Base-by-base conservation (phyloP, 2,113 vertebrate species). In the Oophaga pumilio region DNA sequence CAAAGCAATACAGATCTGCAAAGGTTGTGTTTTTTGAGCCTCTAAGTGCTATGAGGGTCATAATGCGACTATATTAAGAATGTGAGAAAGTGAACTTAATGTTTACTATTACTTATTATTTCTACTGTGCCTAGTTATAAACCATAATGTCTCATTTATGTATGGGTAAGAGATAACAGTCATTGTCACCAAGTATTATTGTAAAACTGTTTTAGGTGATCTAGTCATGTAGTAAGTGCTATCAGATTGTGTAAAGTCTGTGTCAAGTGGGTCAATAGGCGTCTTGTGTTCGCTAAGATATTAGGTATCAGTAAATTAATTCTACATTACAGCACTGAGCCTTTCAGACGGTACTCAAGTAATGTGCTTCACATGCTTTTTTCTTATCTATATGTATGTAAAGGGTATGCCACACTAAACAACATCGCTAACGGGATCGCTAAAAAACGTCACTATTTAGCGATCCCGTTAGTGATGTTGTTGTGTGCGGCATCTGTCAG, bases 311-410 rank as follows among this genome's bases (percentile, higher is more conserved):
- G 4, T 84, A 84, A 73, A 84, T 84, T 24, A 84, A 84, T 59
- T 74, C 17, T 26, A 57, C 68, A 74, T 84, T 84, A 84, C 15
- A 53, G n/a, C 43, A 18, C 62, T 6, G 66, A 26, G 80, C 10
- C 81, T 49, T 64, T 20, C 79, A 64, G 57, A 49, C 59, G 62
- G 17, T 43, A 49, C 49, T 49, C 28, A n/a, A 53, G 50, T 26
- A 83, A 83, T 69, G n/a, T 84, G 82, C 68, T 28, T 84, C 17
- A 8, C 26, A 84, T 84, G 82, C 52, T 73, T 84, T 84, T 73
- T 59, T 8, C 56, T 59, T 73, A 74, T 74, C 66, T 57, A 14
- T 84, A 74, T 74, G 52, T 74, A 57, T 74, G 24, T 73, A 77
- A n/a, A n/a, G n/a, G n/a, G n/a, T n/a, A n/a, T n/a, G n/a, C n/a